phyloP scores from a whole-genome alignment of 2,113 vertebrate genomes.

The Kryptolebias marmoratus region DNA sequence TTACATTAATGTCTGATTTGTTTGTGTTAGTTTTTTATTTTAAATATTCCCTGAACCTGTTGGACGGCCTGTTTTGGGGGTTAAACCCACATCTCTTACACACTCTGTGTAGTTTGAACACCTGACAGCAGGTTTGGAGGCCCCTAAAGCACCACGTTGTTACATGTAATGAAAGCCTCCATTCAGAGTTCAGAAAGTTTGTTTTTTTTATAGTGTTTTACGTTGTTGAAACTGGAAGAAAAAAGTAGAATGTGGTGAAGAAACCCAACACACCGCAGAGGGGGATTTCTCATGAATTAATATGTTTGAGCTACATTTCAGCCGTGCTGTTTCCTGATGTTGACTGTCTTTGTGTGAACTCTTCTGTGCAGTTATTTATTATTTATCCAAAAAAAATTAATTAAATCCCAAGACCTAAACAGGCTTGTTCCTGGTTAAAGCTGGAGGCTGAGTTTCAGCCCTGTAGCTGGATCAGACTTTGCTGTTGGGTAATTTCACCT shows the following conservation, averaged over 20 bases:
- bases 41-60: too few relatives aligned
- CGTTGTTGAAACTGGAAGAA: constrained; percentile 17
- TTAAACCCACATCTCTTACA: too few relatives aligned
- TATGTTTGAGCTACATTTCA: constrained; percentile 27
- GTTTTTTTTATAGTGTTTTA: constrained; percentile 9
- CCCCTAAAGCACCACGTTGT: background rate
- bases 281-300: background rate
- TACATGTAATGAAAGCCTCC: constrained; percentile 21
- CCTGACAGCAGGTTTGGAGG: too few relatives aligned
- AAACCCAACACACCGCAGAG: background rate
- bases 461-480: too few relatives aligned
- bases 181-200: background rate
- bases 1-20: background rate
- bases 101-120: too few relatives aligned
- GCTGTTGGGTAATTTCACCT: too few relatives aligned
- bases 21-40: background rate
- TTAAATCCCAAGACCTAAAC: background rate
- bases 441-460: background rate
- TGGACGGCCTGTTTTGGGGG: too few relatives aligned
- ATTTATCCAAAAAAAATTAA: constrained; percentile 32
- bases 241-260: background rate
- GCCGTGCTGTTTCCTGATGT: constrained; percentile 6
- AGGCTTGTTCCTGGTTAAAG: constrained; percentile 3
- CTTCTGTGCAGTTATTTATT: constrained; percentile 48
- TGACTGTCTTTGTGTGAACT: constrained; percentile 10